A percentile compares a stretch with the other conserved stretches of the same genome.
Conservation (phyloP, 2,888 invertebrate species). For the Pachydiplax longipennis region DNA sequence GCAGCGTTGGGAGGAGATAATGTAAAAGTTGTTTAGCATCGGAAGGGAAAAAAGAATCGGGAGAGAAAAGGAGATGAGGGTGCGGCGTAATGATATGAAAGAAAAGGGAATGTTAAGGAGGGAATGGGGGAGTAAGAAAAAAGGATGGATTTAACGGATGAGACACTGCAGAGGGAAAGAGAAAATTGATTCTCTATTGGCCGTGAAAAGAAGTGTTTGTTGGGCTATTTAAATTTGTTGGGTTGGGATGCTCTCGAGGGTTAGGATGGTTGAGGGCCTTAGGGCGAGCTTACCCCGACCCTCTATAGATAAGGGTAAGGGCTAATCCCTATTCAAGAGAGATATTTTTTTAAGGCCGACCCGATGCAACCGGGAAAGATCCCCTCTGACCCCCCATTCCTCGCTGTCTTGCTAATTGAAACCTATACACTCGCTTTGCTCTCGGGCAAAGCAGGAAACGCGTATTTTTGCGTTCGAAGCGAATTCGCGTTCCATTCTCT, state of each 20-base stretch:
- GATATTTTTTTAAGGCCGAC: background rate
- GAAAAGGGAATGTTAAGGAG: too few relatives aligned
- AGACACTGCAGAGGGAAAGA: background rate
- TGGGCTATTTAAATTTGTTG: slow-evolving; percentile 49
- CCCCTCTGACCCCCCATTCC: background rate
- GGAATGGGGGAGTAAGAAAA: background rate
- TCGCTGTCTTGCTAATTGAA: background rate
- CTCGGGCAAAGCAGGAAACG: background rate
- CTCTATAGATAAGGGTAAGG: background rate
- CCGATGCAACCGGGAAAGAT: background rate
- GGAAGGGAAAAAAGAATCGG: background rate
- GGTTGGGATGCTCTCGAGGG: background rate
- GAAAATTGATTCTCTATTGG: slow-evolving; percentile 50
- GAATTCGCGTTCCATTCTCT: background rate
- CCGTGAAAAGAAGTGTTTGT: slow-evolving; percentile 50
- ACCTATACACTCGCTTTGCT: background rate
- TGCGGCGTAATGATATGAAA: background rate
- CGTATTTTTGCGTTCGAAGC: background rate
- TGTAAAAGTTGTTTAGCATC: background rate
- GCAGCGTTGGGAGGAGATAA: background rate
- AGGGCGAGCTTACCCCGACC: background rate
- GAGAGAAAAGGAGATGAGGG: background rate
- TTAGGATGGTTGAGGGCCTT: background rate
- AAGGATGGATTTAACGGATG: background rate
- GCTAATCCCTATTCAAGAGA: background rate